These are phyloP conservation scores for Ictidomys tridecemlineatus DNA, from an alignment of 2,113 vertebrate genomes.

Conservation along the genomic window DNA sequence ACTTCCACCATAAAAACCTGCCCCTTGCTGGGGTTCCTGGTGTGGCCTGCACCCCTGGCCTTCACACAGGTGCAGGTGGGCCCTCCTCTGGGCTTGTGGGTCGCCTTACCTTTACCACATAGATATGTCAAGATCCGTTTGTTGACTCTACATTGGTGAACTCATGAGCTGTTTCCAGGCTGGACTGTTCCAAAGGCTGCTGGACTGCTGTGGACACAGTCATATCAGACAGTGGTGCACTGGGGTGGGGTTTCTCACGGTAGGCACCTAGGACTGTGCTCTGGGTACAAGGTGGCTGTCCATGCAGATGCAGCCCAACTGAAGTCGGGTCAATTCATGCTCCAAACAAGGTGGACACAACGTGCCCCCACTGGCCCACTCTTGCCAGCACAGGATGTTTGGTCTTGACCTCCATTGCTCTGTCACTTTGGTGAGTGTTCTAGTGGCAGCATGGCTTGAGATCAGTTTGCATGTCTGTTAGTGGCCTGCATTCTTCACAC, in stretches of 20 bases:
- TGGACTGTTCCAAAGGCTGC: background rate
- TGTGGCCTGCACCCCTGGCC: too few species aligned
- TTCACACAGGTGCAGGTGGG: too few species aligned
- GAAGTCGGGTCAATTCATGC: background rate
- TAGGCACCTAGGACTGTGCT: rapidly evolving
- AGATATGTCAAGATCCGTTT: background rate
- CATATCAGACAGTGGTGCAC: background rate
- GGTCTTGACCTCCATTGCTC: too few species aligned
- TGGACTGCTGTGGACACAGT: rapidly evolving
- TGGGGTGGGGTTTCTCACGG: rapidly evolving
- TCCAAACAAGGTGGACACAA: background rate
- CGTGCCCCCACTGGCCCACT: too few species aligned
- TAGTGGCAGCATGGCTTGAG: background rate
- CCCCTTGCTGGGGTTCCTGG: too few species aligned
- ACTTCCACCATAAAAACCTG: too few species aligned
- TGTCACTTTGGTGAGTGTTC: too few species aligned
- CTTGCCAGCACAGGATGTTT: too few species aligned
- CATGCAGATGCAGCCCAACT: background rate
- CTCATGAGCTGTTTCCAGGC: too few species aligned
- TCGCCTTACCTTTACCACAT: background rate
- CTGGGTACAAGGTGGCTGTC: background rate
- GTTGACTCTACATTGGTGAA: background rate
- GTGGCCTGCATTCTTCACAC: background rate
- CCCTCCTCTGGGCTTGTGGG: too few species aligned
- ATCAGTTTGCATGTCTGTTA: background rate